These are phyloP conservation scores for Fragum whitleyi DNA, from an alignment of 2,888 invertebrate genomes.

Conservation along the genomic window DNA sequence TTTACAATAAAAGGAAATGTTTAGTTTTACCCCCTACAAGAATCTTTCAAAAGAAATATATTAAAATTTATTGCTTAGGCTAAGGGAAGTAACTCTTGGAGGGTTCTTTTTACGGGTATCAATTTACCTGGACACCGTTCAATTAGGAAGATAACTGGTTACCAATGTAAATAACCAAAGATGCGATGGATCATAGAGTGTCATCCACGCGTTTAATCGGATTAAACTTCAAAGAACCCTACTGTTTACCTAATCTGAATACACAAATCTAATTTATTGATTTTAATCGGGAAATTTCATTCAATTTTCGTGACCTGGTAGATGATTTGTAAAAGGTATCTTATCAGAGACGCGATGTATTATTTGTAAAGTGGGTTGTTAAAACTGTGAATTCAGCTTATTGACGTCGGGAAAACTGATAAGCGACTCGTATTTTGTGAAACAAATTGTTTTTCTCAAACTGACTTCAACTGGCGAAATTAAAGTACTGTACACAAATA, in stretches of 20 bases:
- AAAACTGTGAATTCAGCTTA: not conserved
- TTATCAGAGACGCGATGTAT: not conserved
- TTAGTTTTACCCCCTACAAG: no score
- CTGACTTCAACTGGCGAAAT: not conserved
- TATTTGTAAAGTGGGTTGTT: not conserved
- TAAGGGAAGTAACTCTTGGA: no score
- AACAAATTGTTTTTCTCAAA: not conserved
- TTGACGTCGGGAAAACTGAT: slow-evolving; percentile 1
- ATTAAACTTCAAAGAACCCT: slow-evolving; percentile 12
- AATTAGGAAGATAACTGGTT: slow-evolving; percentile 10
- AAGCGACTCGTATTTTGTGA: not conserved
- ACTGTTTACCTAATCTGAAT: not conserved
- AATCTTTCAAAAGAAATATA: no score
- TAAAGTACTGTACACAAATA: no score
- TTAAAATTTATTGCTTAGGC: no score
- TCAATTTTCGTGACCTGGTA: not conserved
- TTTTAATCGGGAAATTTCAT: not conserved
- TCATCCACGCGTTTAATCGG: slow-evolving; percentile 7
- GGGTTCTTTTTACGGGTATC: not conserved
- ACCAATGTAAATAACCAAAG: slow-evolving; percentile 23
- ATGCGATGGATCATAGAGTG: not conserved
- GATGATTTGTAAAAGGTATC: not conserved
- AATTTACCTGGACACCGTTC: slow-evolving; percentile 5
- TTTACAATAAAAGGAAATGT: no score
- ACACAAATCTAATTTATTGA: slow-evolving; percentile 4